Percentiles rank a stretch among this genome's conserved stretches.
phyloP scores from a whole-genome alignment of 2,797 vertebrate species.

The Pseudotriccus pelzelni region DNA sequence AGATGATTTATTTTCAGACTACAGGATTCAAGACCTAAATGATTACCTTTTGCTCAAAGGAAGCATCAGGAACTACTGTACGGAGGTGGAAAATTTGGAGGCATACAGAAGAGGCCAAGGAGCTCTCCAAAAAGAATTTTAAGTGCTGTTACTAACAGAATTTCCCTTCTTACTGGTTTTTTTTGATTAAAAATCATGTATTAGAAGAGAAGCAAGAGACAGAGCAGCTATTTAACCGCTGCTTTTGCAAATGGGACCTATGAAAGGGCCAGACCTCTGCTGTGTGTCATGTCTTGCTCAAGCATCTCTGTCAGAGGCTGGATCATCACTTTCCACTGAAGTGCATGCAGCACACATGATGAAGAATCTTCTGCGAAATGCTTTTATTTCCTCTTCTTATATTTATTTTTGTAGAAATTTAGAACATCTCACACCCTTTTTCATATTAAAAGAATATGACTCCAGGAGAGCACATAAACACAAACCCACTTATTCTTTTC shows the following conservation, averaged over 20 bases:
- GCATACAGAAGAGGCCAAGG: neutral
- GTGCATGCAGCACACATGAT: constrained; percentile 12
- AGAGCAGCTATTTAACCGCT: constrained; percentile 35
- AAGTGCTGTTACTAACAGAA: constrained; percentile 36
- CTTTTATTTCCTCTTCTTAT: constrained; percentile 36
- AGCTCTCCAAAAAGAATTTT: constrained; percentile 53
- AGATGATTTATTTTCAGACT: neutral
- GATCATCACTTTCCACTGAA: constrained; percentile 14
- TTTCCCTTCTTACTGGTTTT: neutral
- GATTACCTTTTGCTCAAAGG: neutral
- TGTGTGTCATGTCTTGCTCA: neutral
- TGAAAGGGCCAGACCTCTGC: constrained; percentile 16
- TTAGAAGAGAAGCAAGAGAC: constrained; percentile 15
- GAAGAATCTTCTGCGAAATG: constrained; percentile 26
- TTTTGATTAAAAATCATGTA: neutral
- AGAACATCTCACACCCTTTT: neutral
- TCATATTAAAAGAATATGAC: constrained; percentile 21
- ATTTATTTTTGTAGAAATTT: constrained; percentile 62
- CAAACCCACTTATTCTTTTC: neutral
- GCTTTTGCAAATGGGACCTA: constrained; percentile 26
- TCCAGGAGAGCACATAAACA: constrained; percentile 31
- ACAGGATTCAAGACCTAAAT: neutral
- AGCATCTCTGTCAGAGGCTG: constrained; percentile 1
- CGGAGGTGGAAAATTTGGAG: neutral
- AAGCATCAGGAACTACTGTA: neutral